Evolutionary conservation across 2,888 invertebrate genomes (phyloP), one percentile per base, ranked within the genome.

Genomic region (Drosophila picticornis): DNA sequence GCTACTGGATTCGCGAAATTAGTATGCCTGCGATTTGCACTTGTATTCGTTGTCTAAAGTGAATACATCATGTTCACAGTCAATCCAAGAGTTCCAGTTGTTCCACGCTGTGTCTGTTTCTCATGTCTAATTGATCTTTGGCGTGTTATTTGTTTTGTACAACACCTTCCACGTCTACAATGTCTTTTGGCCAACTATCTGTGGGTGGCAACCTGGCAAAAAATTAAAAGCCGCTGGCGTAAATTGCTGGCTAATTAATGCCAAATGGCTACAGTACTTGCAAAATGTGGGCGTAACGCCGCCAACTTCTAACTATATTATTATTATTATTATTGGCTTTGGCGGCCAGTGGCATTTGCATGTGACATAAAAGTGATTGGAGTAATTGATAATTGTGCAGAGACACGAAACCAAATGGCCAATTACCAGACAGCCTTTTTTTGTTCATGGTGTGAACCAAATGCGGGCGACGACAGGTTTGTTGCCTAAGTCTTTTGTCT

Each of bases 291-390:
- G 84, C 87, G 87, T 82, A 73, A 87, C 84, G 53, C 48, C 75
- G 72, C 51, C 75, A 68, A 78, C 82, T 84, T 84, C 71, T 87
- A 84, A 84, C 80, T 84, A 77, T 75, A 80, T 80, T 80, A 84
- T 87, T 84, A 84, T 84, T 84, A 86, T 76, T 79, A 77, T 83
- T 85, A 84, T 79, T 79, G 64, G 69, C 74, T 69, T 62, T 64
- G 71, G 72, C 63, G 65, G 63, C 58, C 61, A 73, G 77, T 83
- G 87, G 81, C 88, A 87, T 88, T 87, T 88, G 88, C 88, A 88
- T 88, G 87, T 88, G 88, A 88, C 88, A 87, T 86, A 88, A 79
- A 88, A 88, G 86, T 82, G 88, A 87, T 87, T 87, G 88, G 77
- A 81, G 84, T 86, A 88, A 88, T 88, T 87, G 88, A 88, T 87